Base-by-base conservation (phyloP, 2,113 vertebrate genomes). In the Daubentonia madagascariensis region DNA sequence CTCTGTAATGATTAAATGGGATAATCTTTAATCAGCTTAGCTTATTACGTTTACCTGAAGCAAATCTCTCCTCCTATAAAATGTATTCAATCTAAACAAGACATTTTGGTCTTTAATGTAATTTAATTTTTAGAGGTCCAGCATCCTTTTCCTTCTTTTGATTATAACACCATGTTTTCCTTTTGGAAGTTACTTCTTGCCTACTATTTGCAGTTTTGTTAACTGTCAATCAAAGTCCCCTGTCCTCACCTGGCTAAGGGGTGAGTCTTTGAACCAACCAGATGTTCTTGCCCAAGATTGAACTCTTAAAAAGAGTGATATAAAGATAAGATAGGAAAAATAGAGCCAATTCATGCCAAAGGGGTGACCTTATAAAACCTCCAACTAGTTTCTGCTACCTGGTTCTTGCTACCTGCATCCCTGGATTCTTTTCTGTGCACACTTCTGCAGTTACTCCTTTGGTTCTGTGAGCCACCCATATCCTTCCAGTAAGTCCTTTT, bases 11-110 rank as follows among this genome's bases (percentile, higher is more conserved):
- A 94, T 96, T 92, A 89, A 91, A 84, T 96, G 10, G 10, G 18
- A 79, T 76, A 59, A 96, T 92, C 59, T 96, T 97, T 83, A 92
- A 57, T 96, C 54, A 92, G 50, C 20, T 88, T 95, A 70, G 73
- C 10, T 67, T 75, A 59, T 37, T 94, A 32, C 30, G 22, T 85
- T 94, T 86, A 73, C 40, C 20, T 93, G 67, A 89, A 32, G n/a
- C 12, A 91, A 89, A 61, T 45, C 8, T 93, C 96, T 79, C 4
- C 9, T 65, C n/a, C 35, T 95, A 52, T n/a, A 88, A 45, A 92
- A 52, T 76, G 5, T 17, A 50, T 73, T 94, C 89, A 94, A 67
- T 89, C 25, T 83, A 90, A 89, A n/a, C 3, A 85, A 85, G 65
- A 81, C 17, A 68, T 72, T 94, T 73, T 35, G 48, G 1, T 50